These are phyloP conservation scores for Brachyhypopomus gauderio DNA, from an alignment of 2,113 vertebrate genomes.

Conservation along the genomic window DNA sequence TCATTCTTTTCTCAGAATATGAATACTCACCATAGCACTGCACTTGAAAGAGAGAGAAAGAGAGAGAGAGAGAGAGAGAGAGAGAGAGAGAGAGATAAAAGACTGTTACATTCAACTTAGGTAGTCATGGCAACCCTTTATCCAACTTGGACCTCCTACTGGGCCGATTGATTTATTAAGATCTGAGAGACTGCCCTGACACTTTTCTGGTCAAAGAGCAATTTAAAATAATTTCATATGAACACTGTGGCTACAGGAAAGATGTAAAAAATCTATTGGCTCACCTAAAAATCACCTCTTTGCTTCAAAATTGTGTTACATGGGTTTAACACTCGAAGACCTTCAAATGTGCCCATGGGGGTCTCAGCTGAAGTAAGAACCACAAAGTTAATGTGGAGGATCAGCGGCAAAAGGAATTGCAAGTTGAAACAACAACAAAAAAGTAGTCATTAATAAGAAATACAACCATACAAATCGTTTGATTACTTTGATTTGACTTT, in stretches of 20 bases:
- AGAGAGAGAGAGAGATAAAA: conserved; percentile 5
- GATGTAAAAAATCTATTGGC: conserved; percentile 11
- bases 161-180: conserved; percentile 52
- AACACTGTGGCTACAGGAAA: conserved; percentile 19
- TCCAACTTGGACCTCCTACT: conserved; percentile 35
- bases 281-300: conserved; percentile 6
- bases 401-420: conserved; percentile 27
- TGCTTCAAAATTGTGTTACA: neutral
- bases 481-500: conserved; percentile 2
- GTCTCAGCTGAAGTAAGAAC: neutral
- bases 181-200: conserved; percentile 40
- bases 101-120: conserved; percentile 43
- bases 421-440: conserved; percentile 8
- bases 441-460: neutral
- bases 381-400: neutral
- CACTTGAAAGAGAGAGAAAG: conserved; percentile 8
- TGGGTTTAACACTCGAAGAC: neutral
- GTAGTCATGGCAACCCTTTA: conserved; percentile 48
- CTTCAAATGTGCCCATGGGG: conserved; percentile 1
- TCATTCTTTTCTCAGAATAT: conserved; percentile 34
- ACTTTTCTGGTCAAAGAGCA: conserved; percentile 4
- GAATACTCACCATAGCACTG: conserved; percentile 30
- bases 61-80: neutral
- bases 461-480: conserved; percentile 15
- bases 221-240: neutral